Evolutionary conservation across 2,113 vertebrate species (phyloP).

Genomic region (Eidolon helvum): DNA sequence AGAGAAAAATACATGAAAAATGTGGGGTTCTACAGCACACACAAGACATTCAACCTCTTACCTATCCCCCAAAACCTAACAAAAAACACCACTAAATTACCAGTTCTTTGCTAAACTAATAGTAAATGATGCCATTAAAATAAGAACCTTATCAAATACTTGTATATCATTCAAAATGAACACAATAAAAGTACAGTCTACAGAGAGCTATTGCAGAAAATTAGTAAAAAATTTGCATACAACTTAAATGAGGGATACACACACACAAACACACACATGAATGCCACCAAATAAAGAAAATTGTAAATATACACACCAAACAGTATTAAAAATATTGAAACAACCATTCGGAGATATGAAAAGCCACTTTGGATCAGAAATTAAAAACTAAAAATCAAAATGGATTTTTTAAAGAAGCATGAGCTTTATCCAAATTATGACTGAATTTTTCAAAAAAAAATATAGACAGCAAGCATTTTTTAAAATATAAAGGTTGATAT

Average conservation of each 20-base stretch:
- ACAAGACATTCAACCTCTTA: neutral
- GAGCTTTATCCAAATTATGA: neutral
- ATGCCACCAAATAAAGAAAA: neutral
- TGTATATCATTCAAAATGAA: neutral
- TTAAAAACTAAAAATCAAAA: slow-evolving; percentile 2
- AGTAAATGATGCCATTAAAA: neutral
- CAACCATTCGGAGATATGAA: neutral
- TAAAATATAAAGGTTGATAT: neutral
- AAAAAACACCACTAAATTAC: neutral
- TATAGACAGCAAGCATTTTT: neutral
- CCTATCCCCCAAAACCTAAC: neutral
- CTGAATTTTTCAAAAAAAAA: neutral
- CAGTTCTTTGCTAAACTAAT: neutral
- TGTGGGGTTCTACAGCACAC: no score
- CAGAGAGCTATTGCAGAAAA: neutral
- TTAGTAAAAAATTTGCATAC: neutral
- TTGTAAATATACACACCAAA: neutral
- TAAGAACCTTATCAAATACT: neutral
- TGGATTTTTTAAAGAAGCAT: neutral
- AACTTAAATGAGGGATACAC: neutral
- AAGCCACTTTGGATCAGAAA: neutral
- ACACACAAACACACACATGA: neutral
- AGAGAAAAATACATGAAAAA: neutral
- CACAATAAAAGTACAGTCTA: neutral
- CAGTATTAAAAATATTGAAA: neutral